Conservation (phyloP, 2,888 invertebrate genomes). For the Cantharis rustica region DNA sequence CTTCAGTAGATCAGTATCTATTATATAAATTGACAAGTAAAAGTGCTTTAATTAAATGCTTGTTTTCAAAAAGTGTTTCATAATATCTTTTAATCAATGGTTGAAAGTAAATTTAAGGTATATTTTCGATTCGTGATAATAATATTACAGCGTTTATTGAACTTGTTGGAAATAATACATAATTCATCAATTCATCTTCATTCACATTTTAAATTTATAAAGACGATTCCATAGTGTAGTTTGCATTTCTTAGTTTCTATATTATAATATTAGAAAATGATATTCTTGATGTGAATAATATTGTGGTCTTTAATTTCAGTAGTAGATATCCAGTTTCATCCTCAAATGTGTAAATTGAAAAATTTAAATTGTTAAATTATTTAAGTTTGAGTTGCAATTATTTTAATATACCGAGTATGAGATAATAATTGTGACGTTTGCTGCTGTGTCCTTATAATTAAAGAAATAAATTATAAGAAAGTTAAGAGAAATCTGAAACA, state of each 20-base stretch:
- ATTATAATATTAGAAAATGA: background rate
- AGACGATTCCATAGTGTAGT: background rate
- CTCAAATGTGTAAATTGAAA: background rate
- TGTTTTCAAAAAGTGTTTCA: background rate
- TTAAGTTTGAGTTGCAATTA: background rate
- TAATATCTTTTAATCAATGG: background rate
- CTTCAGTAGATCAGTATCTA: too few relatives aligned
- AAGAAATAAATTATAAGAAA: background rate
- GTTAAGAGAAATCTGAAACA: background rate
- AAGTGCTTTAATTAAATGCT: too few relatives aligned
- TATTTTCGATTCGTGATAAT: background rate
- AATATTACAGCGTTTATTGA: background rate
- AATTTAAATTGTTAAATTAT: background rate
- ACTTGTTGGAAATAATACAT: background rate
- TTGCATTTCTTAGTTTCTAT: background rate
- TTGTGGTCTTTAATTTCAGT: background rate
- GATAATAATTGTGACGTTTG: background rate
- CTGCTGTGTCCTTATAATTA: background rate
- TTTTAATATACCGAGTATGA: background rate
- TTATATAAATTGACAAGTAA: too few relatives aligned
- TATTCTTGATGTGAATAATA: background rate
- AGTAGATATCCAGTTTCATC: background rate
- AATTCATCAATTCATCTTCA: background rate
- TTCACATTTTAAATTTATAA: background rate
- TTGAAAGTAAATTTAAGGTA: background rate